phyloP scores from a whole-genome alignment of 2,888 invertebrate species.

The Augochlorella aurata region DNA sequence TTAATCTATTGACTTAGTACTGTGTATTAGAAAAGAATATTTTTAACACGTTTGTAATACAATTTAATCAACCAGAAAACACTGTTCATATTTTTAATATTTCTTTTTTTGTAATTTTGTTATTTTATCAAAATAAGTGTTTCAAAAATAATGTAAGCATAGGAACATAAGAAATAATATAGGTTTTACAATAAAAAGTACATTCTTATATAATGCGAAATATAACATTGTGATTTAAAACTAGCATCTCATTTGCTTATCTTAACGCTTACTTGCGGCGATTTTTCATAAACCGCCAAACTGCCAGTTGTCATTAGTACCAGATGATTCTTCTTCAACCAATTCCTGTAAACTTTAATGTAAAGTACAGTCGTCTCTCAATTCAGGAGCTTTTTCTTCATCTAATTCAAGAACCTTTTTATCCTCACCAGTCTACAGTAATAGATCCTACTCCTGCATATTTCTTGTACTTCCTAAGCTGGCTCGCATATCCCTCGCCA shows the following conservation, averaged over 20 bases:
- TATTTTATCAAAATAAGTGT: not conserved
- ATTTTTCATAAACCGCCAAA: not conserved
- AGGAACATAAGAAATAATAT: not conserved
- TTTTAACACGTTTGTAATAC: constrained; percentile 5
- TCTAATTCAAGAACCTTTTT: too few relatives aligned
- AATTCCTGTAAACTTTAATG: not conserved
- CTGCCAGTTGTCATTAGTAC: not conserved
- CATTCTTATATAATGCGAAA: not conserved
- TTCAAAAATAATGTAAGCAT: constrained; percentile 4
- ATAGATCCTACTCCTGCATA: too few relatives aligned
- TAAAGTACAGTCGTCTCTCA: too few relatives aligned
- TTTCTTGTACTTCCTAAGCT: too few relatives aligned
- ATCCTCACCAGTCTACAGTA: too few relatives aligned
- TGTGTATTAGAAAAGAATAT: not conserved
- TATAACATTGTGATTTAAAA: not conserved
- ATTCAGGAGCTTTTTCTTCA: too few relatives aligned
- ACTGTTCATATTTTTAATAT: not conserved
- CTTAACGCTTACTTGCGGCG: not conserved
- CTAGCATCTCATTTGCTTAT: not conserved
- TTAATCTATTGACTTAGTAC: not conserved
- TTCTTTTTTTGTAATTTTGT: not conserved
- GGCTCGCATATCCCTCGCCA: too few relatives aligned
- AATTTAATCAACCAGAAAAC: not conserved
- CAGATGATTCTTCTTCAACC: not conserved
- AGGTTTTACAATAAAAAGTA: not conserved